Base-by-base conservation (phyloP, 2,113 vertebrate species). In the Ardeotis arabs region DNA sequence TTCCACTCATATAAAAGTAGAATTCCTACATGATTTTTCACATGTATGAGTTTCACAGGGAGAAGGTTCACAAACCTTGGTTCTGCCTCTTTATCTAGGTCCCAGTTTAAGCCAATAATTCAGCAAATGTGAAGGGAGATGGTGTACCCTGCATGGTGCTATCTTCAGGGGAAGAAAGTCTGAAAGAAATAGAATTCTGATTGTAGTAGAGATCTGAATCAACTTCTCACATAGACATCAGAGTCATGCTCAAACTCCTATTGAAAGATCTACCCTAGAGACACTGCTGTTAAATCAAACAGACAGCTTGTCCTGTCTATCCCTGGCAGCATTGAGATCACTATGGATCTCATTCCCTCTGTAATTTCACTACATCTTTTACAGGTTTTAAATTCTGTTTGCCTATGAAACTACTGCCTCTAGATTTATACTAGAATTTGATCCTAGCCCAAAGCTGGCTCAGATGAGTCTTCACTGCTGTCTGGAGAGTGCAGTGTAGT, bases 81-180 rank as follows among this genome's bases (percentile, higher is more conserved):
- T 64, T 91, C 62, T 88, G 5, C 9, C 25, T 49, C 29, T 56
- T 78, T 18, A 63, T 58, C 17, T 53, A 58, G 16, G 10, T 23
- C 27, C 10, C 5, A 28, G 3, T 33, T 74, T 53, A 62, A 52
- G 29, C 10, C 45, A 84, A 15, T 52, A 17, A 37, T 90, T 49
- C 6, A 23, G 24, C 9, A 74, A 58, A 69, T 15, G 4, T 33
- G 45, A 84, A 70, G n/a, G 18, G 25, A 66, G 21, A 37, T 31
- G 21, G 11, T 78, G 18, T 27, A 31, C 14, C 50, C 75, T 55
- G 5, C 25, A 56, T 6, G 20, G 8, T 73, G 14, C 14, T 87
- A 5, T n/a, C 19, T 63, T 49, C 0, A 0, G 10, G 31, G 13
- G 4, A 63, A 91, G 37, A 35, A 73, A 41, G 44, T 35, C 39